Conservation (phyloP, 2,113 vertebrate genomes). For the Pelobates fuscus region DNA sequence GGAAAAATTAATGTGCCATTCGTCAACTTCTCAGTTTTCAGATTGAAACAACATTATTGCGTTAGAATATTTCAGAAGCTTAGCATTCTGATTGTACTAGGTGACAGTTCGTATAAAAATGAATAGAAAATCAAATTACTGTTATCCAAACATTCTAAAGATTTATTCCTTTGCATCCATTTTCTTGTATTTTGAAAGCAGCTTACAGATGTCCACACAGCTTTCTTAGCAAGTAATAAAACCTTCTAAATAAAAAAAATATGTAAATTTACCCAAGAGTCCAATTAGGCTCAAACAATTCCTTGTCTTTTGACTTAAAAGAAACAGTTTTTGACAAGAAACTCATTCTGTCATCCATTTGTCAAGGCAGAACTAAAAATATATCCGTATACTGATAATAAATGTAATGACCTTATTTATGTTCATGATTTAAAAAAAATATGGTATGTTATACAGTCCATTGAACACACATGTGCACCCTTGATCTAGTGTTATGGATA, state of each 20-base stretch:
- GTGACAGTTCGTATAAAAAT: not conserved
- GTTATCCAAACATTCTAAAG: too few species aligned
- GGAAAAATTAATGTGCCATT: not conserved
- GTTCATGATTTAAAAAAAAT: too few species aligned
- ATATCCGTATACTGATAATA: not conserved
- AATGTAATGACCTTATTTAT: not conserved
- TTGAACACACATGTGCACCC: too few species aligned
- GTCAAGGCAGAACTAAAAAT: constrained; percentile 23
- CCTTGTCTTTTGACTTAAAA: not conserved
- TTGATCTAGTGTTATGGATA: too few species aligned
- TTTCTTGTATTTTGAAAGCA: not conserved
- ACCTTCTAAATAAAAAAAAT: constrained; percentile 8
- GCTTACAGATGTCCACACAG: not conserved
- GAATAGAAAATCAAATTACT: too few species aligned
- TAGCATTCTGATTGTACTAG: not conserved
- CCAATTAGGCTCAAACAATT: constrained; percentile 24
- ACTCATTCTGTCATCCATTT: constrained; percentile 17
- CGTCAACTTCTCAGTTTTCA: not conserved
- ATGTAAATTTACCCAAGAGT: constrained; percentile 31
- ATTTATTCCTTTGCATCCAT: too few species aligned
- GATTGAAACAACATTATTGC: not conserved
- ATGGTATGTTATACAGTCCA: too few species aligned
- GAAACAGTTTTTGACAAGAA: constrained; percentile 22
- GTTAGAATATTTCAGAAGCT: not conserved
- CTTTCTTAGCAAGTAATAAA: constrained; percentile 8